Percentiles rank a stretch among this genome's conserved stretches.
phyloP scores from a whole-genome alignment of 2,797 vertebrate genomes.

The Urophycis tenuis region DNA sequence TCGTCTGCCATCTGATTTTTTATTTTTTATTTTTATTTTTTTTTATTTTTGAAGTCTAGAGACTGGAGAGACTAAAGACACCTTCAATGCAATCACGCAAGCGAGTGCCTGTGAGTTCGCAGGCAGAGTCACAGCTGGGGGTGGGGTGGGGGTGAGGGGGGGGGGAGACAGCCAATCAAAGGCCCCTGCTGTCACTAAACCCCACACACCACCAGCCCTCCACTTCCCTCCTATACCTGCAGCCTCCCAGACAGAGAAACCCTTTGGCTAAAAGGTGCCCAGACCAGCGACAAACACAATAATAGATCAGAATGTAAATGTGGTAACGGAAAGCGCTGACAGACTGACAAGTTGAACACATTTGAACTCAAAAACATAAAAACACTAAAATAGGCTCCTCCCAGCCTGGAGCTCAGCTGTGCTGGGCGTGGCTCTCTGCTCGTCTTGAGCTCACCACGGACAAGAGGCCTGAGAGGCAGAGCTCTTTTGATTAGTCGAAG shows the following conservation, averaged over 20 bases:
- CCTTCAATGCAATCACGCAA: background rate
- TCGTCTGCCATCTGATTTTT: too few relatives aligned
- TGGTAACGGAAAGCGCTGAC: background rate
- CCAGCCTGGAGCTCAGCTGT: too few relatives aligned
- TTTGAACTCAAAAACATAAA: background rate
- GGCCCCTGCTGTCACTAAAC: constrained; percentile 38
- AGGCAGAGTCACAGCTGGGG: background rate
- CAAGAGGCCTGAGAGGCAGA: too few relatives aligned
- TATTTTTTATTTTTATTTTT: too few relatives aligned
- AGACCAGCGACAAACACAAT: background rate
- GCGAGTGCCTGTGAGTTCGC: background rate
- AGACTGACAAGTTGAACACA: background rate
- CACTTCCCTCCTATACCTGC: constrained; percentile 31
- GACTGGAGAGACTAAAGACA: background rate
- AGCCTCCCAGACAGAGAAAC: constrained; percentile 55
- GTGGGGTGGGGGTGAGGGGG: constrained; percentile 55
- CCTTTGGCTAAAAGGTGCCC: constrained; percentile 41
- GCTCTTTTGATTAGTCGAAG: too few relatives aligned
- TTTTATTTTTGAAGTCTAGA: too few relatives aligned
- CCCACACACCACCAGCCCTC: constrained; percentile 27
- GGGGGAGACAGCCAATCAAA: constrained; percentile 52
- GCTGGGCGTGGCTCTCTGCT: too few relatives aligned
- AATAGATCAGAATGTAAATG: background rate
- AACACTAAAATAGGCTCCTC: background rate
- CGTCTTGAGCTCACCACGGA: too few relatives aligned